Conservation (phyloP, 2,113 vertebrate species). For the Cyanocitta stelleri region DNA sequence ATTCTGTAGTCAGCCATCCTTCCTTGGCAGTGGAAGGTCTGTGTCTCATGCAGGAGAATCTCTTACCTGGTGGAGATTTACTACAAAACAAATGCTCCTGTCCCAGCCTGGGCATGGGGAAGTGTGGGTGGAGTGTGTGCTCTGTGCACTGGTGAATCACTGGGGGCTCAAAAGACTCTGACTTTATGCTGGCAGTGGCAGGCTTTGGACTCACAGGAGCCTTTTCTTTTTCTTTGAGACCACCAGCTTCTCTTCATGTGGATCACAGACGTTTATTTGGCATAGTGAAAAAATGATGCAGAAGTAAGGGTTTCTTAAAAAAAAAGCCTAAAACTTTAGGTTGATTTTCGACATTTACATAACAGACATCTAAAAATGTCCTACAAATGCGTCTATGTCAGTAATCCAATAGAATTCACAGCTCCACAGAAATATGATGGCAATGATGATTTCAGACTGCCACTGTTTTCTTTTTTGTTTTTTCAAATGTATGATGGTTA, state of each 20-base stretch:
- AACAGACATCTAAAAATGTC: not conserved
- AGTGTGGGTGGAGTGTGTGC: not conserved
- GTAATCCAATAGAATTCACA: not conserved
- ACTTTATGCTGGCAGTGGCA: not conserved
- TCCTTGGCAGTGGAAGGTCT: not conserved
- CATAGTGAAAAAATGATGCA: not conserved
- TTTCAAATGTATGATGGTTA: not conserved
- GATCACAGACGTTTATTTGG: not conserved
- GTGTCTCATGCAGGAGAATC: not conserved
- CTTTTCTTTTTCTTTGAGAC: not conserved
- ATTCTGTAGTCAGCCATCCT: not conserved
- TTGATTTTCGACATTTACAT: not conserved
- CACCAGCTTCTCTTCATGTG: not conserved
- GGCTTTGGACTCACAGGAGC: not conserved
- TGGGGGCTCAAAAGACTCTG: not conserved
- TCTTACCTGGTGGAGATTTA: not conserved
- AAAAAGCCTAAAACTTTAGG: not conserved
- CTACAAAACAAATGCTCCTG: not conserved
- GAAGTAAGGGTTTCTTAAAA: not conserved
- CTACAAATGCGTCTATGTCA: not conserved
- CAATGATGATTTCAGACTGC: not conserved
- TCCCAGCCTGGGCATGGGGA: not conserved
- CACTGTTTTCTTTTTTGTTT: not conserved
- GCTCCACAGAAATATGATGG: not conserved
- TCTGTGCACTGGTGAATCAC: not conserved